These are phyloP conservation scores for Rhinichthys osculus DNA, from an alignment of 2,797 vertebrate species.

Conservation along the genomic window DNA sequence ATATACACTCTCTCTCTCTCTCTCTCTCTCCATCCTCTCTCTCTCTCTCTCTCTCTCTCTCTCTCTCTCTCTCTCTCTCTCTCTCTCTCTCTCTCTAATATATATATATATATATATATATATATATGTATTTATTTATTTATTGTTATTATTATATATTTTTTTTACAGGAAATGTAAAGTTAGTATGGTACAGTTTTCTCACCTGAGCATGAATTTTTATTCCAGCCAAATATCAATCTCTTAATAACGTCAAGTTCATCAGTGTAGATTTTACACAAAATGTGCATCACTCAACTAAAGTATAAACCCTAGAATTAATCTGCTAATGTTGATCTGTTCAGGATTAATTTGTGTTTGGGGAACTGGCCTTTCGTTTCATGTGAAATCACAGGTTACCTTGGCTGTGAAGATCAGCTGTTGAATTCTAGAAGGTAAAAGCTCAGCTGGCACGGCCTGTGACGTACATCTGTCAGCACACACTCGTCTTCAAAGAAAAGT, in stretches of 20 bases:
- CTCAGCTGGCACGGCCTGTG: neutral
- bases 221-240: too few species aligned
- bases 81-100: too few species aligned
- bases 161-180: neutral
- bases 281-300: neutral
- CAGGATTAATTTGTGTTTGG: neutral
- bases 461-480: neutral
- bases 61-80: too few species aligned
- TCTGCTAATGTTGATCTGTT: constrained; percentile 11
- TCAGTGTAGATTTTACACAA: neutral
- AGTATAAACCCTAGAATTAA: neutral
- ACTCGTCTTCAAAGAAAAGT: neutral
- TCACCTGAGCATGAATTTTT: neutral
- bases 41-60: too few species aligned
- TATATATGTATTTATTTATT: too few species aligned
- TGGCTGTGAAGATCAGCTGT: constrained; percentile 23
- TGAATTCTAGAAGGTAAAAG: neutral
- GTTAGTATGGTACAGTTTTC: neutral
- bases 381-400: neutral
- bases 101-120: too few species aligned
- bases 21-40: too few species aligned
- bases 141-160: too few species aligned
- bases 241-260: neutral
- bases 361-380: neutral
- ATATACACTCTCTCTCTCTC: too few species aligned